Percentiles rank a stretch among this genome's conserved stretches.
These are phyloP conservation scores for Tonatia bakeri DNA, from an alignment of 2,113 vertebrate genomes.

Conservation along the genomic window DNA sequence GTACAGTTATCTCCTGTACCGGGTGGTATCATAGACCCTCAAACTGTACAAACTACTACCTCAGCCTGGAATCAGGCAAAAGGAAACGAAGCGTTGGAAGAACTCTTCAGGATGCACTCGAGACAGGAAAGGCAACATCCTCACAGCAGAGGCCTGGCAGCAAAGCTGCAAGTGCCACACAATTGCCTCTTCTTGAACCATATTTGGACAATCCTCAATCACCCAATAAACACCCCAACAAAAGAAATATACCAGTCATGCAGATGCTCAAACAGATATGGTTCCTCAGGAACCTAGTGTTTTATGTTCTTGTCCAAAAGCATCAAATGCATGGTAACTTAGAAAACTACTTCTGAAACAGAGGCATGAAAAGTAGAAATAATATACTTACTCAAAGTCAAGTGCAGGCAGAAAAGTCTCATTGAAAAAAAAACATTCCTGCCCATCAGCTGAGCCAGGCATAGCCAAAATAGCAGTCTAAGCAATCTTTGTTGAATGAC, in stretches of 20 bases:
- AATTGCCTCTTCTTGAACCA: constrained; percentile 19
- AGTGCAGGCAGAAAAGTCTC: constrained; percentile 30
- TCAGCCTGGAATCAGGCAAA: constrained; percentile 93
- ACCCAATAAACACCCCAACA: constrained; percentile 60
- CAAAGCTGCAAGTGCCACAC: constrained; percentile 44
- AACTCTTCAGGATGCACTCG: constrained; percentile 74
- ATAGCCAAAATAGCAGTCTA: constrained; percentile 5
- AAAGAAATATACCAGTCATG: constrained; percentile 57
- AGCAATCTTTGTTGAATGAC: constrained; percentile 3
- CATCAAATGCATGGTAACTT: constrained; percentile 42
- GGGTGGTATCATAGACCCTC: constrained; percentile 99
- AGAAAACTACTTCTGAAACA: constrained; percentile 58
- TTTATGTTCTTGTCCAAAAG: constrained; percentile 48
- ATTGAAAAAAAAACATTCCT: background rate
- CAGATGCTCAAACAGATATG: constrained; percentile 28
- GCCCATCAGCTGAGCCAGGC: background rate
- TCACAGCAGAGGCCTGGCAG: constrained; percentile 2
- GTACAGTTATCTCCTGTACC: constrained; percentile 99
- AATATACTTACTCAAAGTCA: constrained; percentile 49
- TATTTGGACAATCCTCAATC: constrained; percentile 46
- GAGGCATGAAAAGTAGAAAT: constrained; percentile 36
- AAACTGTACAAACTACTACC: constrained; percentile 99
- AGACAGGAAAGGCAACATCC: constrained; percentile 57
- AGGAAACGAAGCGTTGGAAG: constrained; percentile 56
- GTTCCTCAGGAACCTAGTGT: constrained; percentile 39